A percentile compares a stretch with the other conserved stretches of the same genome.
Evolutionary conservation across 2,888 invertebrate species (phyloP).

Genomic region (Leucophora obtusa): DNA sequence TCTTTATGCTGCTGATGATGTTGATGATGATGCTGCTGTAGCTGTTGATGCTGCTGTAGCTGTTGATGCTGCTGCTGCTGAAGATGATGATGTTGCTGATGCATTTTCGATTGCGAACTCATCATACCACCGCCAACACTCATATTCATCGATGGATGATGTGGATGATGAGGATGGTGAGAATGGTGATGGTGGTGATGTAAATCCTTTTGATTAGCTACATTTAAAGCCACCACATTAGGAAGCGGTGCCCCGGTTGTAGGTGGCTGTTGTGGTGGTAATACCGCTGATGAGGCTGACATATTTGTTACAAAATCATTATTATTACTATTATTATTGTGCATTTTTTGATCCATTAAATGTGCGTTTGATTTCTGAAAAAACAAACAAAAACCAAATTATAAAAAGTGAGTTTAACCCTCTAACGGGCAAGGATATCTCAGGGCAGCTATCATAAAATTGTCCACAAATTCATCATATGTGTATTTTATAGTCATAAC

Average conservation of each 20-base stretch:
- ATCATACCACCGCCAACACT: conserved; percentile 6
- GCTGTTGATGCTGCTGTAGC: conserved; percentile 64
- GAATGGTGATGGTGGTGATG: conserved; percentile 51
- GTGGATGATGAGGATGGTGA: conserved; percentile 39
- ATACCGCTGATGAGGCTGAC: conserved; percentile 34
- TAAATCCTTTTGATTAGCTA: conserved; percentile 60
- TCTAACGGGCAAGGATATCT: too few relatives aligned
- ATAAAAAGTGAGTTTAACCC: neutral
- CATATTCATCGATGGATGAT: conserved; percentile 43
- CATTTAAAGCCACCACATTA: conserved; percentile 48
- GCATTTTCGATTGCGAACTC: conserved; percentile 51
- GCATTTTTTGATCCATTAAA: conserved; percentile 63
- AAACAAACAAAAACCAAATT: neutral
- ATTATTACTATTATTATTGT: conserved; percentile 57
- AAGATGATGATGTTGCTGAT: conserved; percentile 55
- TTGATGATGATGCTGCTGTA: conserved; percentile 60
- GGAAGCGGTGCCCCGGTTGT: conserved; percentile 34
- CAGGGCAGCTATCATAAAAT: too few relatives aligned
- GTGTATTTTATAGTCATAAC: too few relatives aligned
- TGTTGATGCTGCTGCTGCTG: conserved; percentile 59
- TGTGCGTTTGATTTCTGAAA: conserved; percentile 64
- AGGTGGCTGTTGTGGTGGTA: conserved; percentile 38
- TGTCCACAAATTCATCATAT: too few relatives aligned
- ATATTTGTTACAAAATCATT: conserved; percentile 60
- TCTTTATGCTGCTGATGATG: conserved; percentile 76